Base-by-base conservation (phyloP, 2,797 vertebrate species). In the Dipus sagitta region DNA sequence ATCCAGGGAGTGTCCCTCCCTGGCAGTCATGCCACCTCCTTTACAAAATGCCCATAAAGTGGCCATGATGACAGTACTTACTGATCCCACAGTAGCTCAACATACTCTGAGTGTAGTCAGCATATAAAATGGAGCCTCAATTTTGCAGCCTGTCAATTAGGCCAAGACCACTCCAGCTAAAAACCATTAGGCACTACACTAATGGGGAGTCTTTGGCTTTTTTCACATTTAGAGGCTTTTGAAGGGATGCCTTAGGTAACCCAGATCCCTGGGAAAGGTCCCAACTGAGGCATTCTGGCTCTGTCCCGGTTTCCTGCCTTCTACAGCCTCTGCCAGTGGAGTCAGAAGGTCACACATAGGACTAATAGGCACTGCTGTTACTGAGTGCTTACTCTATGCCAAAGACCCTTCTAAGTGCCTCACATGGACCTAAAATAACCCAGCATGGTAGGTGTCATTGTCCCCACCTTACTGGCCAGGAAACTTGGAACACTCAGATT, bases 61-160 rank as follows among this genome's bases (percentile, higher is more conserved):
- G 88, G 74, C 70, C 54, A 0, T 32, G 84, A 78, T 24, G 21
- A 75, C 62, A 47, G 72, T n/a, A 54, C 30, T 28, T 82, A 94
- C 17, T 14, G 93, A 96, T 83, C 32, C 65, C 71, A 74, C 0
- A 88, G 94, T 67, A 30, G 82, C 75, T 24, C 20, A 1, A 74
- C 91, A 77, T 24, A 83, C 67, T 76, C 87, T 47, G 42, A 80
- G 89, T 42, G 85, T 4, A 91, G 60, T 62, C 32, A 18, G 81
- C 38, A 54, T 90, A 94, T 54, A 92, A 88, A 94, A 88, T 71
- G 62, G 71, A 94, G 78, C 89, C 76, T 86, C 38, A 23, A 72
- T 91, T 60, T 80, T 2, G 0, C 0, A 5, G 82, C 75, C 81
- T 52, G 80, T 88, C 91, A 13, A 71, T 94, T 83, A 93, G 90